Conservation (phyloP, 2,888 invertebrate genomes). For the Stenolophus ochropezus region DNA sequence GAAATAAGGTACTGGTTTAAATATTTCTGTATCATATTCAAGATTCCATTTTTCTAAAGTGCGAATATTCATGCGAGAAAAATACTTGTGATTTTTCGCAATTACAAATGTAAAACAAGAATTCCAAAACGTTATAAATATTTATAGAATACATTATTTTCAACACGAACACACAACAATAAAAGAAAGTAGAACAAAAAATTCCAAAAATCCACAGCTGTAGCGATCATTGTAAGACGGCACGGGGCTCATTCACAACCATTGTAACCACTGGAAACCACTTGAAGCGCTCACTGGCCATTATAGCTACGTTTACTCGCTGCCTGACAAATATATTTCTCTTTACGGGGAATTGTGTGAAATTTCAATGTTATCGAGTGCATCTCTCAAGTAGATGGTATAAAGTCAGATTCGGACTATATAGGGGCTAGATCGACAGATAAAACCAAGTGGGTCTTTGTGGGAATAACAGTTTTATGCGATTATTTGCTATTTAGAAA, state of each 20-base stretch:
- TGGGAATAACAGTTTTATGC: slow-evolving; percentile 46
- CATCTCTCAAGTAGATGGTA: slow-evolving; percentile 45
- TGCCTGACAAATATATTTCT: slow-evolving; percentile 46
- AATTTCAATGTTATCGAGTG: slow-evolving; percentile 48
- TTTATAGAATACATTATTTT: slow-evolving; percentile 3
- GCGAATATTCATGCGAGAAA: background rate
- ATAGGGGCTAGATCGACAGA: slow-evolving; percentile 22
- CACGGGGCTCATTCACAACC: slow-evolving; percentile 38
- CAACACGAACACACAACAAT: slow-evolving; percentile 10
- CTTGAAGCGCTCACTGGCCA: slow-evolving; percentile 15
- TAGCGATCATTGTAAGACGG: slow-evolving; percentile 24
- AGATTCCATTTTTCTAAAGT: background rate
- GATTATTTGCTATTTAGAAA: slow-evolving; percentile 29
- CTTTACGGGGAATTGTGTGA: slow-evolving; percentile 43
- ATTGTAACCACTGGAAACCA: slow-evolving; percentile 18
- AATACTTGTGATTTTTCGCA: background rate
- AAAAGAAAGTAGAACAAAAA: slow-evolving; percentile 18
- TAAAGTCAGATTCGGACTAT: slow-evolving; percentile 35
- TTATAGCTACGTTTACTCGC: slow-evolving; percentile 27
- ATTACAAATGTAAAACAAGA: background rate
- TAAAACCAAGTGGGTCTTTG: slow-evolving; percentile 43
- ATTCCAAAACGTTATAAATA: background rate
- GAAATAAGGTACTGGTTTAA: too few species aligned
- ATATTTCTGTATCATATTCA: too few species aligned
- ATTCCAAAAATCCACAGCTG: slow-evolving; percentile 21